Conservation (phyloP, 2,797 vertebrate genomes). For the Semotilus atromaculatus region DNA sequence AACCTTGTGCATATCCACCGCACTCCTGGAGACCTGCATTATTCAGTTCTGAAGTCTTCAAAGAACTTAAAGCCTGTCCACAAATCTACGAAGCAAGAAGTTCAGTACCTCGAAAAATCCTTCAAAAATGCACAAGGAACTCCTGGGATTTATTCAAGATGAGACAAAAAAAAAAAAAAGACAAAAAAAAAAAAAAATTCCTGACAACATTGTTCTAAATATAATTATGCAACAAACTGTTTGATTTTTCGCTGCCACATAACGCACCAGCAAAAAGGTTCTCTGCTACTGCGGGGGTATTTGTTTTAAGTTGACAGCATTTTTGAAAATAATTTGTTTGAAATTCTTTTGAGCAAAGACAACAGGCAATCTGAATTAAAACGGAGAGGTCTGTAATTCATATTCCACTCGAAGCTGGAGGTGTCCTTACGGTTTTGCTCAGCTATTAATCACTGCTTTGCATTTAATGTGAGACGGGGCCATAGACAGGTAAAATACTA, state of each 20-base stretch:
- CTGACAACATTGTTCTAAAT: constrained; percentile 23
- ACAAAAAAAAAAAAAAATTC: background rate
- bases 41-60: constrained; percentile 41
- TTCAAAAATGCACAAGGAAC: constrained; percentile 15
- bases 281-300: background rate
- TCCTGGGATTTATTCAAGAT: constrained; percentile 24
- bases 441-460: constrained; percentile 50
- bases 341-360: constrained; percentile 36
- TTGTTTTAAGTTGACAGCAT: constrained; percentile 17
- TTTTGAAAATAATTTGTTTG: constrained; percentile 15
- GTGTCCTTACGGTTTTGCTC: constrained; percentile 30
- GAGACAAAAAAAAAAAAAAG: background rate
- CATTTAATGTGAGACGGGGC: constrained; percentile 40
- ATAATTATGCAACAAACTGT: constrained; percentile 13
- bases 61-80: constrained; percentile 32
- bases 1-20: constrained; percentile 19
- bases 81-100: constrained; percentile 33
- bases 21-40: constrained; percentile 34
- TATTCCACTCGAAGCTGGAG: constrained; percentile 10
- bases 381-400: constrained; percentile 43
- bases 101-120: constrained; percentile 3
- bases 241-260: background rate
- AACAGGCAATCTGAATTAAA: constrained; percentile 30
- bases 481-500: constrained; percentile 55
- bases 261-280: background rate